Percentiles rank a stretch among this genome's conserved stretches.
Conservation (phyloP, 2,797 vertebrate genomes). For the Amniataba percoides region DNA sequence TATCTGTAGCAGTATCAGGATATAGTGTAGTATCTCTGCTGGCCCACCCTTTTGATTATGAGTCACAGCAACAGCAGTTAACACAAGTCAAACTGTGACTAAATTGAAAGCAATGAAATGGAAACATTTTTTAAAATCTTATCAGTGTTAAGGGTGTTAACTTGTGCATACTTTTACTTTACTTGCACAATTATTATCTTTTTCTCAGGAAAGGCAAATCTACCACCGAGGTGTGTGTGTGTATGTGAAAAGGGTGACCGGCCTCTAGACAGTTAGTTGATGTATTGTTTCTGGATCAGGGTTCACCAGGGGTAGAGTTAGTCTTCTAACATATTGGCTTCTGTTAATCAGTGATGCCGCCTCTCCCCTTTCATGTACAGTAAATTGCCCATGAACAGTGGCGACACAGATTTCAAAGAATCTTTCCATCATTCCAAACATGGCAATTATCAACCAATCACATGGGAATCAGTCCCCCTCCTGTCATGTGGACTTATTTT, state of each 20-base stretch:
- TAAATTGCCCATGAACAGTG: constrained; percentile 66
- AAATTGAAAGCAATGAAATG: constrained; percentile 52
- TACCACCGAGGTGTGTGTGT: constrained; percentile 9
- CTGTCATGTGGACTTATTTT: constrained; percentile 73
- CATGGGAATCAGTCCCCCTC: constrained; percentile 74
- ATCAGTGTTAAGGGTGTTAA: constrained; percentile 43
- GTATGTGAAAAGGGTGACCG: constrained; percentile 27
- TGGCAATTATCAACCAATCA: constrained; percentile 84
- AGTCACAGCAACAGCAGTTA: constrained; percentile 55
- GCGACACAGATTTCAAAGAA: constrained; percentile 70
- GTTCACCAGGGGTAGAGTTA: constrained; percentile 60
- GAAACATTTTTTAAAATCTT: constrained; percentile 30
- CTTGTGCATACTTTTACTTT: constrained; percentile 42
- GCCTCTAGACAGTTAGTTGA: constrained; percentile 40
- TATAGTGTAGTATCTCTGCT: constrained; percentile 23
- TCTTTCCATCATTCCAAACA: constrained; percentile 80
- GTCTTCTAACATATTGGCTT: constrained; percentile 56
- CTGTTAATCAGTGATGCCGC: constrained; percentile 80
- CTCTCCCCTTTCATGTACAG: constrained; percentile 67
- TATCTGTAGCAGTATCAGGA: too few species aligned
- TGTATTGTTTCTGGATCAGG: constrained; percentile 59
- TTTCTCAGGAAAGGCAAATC: constrained; percentile 17
- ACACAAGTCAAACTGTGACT: constrained; percentile 54
- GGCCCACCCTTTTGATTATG: constrained; percentile 67
- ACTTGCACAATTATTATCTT: constrained; percentile 36